These are phyloP conservation scores for Aldabrachelys gigantea DNA, from an alignment of 2,113 vertebrate genomes.

Conservation along the genomic window DNA sequence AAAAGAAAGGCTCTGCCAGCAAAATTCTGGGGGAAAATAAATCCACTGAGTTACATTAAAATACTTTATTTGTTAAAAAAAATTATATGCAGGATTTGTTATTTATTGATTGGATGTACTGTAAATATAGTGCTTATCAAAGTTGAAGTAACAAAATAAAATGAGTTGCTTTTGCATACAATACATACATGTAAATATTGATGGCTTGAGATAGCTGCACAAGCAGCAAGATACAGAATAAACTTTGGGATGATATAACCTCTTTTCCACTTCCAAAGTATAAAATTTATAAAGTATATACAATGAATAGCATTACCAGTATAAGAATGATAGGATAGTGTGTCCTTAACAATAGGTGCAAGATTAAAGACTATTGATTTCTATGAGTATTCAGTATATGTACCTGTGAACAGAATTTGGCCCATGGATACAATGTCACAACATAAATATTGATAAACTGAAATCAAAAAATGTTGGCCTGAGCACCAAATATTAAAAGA, in stretches of 20 bases:
- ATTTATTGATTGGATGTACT: conserved; percentile 63
- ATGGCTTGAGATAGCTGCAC: background rate
- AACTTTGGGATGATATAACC: background rate
- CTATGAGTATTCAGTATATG: background rate
- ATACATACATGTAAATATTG: background rate
- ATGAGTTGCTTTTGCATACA: conserved; percentile 16
- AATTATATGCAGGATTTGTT: conserved; percentile 28
- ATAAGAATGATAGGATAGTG: background rate
- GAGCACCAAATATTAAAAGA: background rate
- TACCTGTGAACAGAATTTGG: background rate
- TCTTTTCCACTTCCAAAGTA: background rate
- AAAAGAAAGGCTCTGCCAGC: conserved; percentile 68
- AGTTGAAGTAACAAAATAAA: conserved; percentile 54
- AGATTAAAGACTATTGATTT: background rate
- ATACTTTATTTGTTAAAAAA: conserved; percentile 58
- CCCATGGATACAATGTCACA: background rate
- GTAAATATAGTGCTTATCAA: conserved; percentile 42
- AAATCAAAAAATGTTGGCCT: background rate
- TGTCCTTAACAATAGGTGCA: background rate
- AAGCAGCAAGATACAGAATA: background rate
- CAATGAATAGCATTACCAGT: too few relatives aligned
- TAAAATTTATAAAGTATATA: background rate
- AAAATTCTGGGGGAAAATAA: conserved; percentile 46
- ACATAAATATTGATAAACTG: background rate
- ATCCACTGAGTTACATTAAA: conserved; percentile 49